These are phyloP conservation scores for Cephus spinipes DNA, from an alignment of 2,888 invertebrate genomes.

Conservation along the genomic window DNA sequence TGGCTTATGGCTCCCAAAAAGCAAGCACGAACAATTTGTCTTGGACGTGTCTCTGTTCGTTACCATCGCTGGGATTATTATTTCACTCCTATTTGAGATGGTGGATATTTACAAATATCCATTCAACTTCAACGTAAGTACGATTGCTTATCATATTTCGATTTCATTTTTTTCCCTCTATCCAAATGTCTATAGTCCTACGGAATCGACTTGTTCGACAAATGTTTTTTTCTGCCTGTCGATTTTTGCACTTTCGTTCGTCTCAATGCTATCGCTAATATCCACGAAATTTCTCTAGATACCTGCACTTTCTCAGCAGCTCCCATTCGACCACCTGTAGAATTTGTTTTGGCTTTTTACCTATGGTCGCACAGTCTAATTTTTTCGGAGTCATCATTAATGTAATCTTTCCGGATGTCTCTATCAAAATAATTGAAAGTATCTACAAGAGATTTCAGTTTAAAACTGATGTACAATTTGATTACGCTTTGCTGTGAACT, in stretches of 20 bases:
- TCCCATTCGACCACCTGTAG: neutral
- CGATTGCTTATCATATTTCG: neutral
- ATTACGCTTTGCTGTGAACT: no score
- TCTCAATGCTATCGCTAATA: no score
- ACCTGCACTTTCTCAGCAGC: no score
- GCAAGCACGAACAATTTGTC: neutral
- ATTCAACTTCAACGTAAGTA: slow-evolving; percentile 32
- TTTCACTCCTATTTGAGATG: neutral
- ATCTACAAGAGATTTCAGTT: neutral
- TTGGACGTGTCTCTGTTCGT: neutral
- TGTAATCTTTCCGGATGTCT: no score
- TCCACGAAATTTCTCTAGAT: no score
- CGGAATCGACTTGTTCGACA: no score
- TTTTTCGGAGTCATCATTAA: no score
- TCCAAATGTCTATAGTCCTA: neutral
- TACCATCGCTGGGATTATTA: neutral
- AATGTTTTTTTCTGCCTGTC: neutral
- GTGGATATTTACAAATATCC: neutral
- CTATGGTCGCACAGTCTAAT: no score
- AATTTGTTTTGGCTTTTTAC: no score
- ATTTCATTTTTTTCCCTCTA: neutral
- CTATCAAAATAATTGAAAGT: no score
- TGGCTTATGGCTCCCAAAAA: neutral
- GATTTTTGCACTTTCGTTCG: neutral
- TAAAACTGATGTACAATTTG: no score